Evolutionary conservation across 2,113 vertebrate species (phyloP).

Genomic region (Callipepla californica): DNA sequence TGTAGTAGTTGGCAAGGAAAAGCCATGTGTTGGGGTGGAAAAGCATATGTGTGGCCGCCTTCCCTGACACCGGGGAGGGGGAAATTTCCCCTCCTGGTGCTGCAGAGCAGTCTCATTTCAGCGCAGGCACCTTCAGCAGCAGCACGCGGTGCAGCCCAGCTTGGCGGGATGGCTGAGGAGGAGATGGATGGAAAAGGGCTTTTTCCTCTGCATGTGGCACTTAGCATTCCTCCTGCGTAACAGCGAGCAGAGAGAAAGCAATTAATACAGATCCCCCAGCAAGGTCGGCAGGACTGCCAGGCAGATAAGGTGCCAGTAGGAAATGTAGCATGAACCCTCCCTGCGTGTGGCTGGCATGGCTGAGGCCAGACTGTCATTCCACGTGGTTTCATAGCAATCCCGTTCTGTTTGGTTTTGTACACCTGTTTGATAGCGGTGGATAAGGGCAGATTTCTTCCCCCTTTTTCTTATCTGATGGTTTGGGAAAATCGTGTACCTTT

Average conservation of each 20-base stretch:
- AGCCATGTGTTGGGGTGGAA: constrained; percentile 1
- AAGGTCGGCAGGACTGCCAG: background rate
- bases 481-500: background rate
- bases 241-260: background rate
- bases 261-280: background rate
- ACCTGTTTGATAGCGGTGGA: background rate
- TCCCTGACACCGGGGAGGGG: background rate
- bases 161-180: background rate
- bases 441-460: background rate
- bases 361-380: accelerated
- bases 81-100: background rate
- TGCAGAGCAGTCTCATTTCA: background rate
- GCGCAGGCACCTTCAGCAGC: background rate
- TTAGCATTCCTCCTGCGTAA: background rate
- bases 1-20: background rate
- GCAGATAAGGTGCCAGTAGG: background rate
- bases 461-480: background rate
- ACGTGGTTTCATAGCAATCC: accelerated
- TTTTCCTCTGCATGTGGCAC: background rate
- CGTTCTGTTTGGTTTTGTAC: background rate
- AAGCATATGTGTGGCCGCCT: background rate
- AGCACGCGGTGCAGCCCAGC: accelerated
- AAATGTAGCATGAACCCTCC: background rate
- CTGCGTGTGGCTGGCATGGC: accelerated
- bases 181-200: accelerated